phyloP scores from a whole-genome alignment of 2,888 invertebrate species.

The Euplexia lucipara region DNA sequence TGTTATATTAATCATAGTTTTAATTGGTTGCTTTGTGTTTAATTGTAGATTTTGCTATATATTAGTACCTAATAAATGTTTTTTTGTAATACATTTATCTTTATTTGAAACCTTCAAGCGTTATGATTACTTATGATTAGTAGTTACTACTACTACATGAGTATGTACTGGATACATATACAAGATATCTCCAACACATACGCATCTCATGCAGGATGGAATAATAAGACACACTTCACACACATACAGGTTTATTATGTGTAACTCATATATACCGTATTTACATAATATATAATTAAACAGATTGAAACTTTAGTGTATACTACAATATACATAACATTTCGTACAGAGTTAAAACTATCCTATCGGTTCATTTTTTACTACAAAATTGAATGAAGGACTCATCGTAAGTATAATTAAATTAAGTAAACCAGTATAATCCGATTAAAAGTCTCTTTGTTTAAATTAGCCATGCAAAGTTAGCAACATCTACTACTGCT shows the following conservation, averaged over 20 bases:
- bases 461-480: neutral
- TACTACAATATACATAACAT: slow-evolving; percentile 61
- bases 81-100: slow-evolving; percentile 75
- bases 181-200: neutral
- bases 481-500: too few species aligned
- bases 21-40: slow-evolving; percentile 89
- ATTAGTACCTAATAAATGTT: slow-evolving; percentile 86
- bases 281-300: slow-evolving; percentile 17
- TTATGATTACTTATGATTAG: slow-evolving; percentile 4
- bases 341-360: slow-evolving; percentile 28
- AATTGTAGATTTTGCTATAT: slow-evolving; percentile 85
- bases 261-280: slow-evolving; percentile 42
- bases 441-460: slow-evolving; percentile 12
- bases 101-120: slow-evolving; percentile 17
- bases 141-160: neutral
- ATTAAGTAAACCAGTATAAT: slow-evolving; percentile 20
- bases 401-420: slow-evolving; percentile 5
- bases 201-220: neutral
- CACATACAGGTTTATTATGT: slow-evolving; percentile 51
- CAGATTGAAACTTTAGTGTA: slow-evolving; percentile 54
- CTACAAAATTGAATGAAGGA: slow-evolving; percentile 63
- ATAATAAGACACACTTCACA: slow-evolving; percentile 44
- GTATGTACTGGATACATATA: too few species aligned
- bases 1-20: slow-evolving; percentile 86
- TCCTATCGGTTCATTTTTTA: slow-evolving; percentile 46